A percentile compares a stretch with the other conserved stretches of the same genome.
These are phyloP conservation scores for Centropristis striata DNA, from an alignment of 2,113 vertebrate species.

Conservation along the genomic window DNA sequence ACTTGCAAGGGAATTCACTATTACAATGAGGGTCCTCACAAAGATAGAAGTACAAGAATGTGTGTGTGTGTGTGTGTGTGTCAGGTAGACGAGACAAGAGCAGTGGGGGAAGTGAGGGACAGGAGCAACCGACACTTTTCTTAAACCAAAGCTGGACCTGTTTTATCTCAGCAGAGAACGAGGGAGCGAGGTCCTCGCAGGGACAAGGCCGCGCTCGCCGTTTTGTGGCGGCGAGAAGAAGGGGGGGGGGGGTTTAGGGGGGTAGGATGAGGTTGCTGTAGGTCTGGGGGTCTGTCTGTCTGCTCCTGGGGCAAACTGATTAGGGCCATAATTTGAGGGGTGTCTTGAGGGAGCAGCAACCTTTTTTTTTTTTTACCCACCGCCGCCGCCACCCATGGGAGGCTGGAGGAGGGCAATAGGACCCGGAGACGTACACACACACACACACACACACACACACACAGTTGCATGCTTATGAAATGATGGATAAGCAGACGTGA, in stretches of 20 bases:
- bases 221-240: slow-evolving; percentile 27
- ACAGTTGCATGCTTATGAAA: slow-evolving; percentile 59
- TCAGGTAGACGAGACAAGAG: slow-evolving; percentile 60
- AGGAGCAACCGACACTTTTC: slow-evolving; percentile 70
- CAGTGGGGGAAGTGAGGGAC: slow-evolving; percentile 60
- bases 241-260: neutral
- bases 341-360: slow-evolving; percentile 69
- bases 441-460: slow-evolving; percentile 30
- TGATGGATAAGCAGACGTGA: slow-evolving; percentile 80
- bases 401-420: slow-evolving; percentile 77
- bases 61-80: slow-evolving; percentile 27
- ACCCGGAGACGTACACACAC: slow-evolving; percentile 53
- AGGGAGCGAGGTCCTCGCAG: slow-evolving; percentile 73
- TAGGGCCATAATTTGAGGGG: slow-evolving; percentile 82
- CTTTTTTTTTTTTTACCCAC: slow-evolving; percentile 14
- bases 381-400: slow-evolving; percentile 73
- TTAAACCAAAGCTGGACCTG: slow-evolving; percentile 76
- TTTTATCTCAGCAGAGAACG: slow-evolving; percentile 78
- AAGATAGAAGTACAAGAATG: too few relatives aligned
- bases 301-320: slow-evolving; percentile 81
- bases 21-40: too few relatives aligned
- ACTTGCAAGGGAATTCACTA: too few relatives aligned
- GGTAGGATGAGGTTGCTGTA: slow-evolving; percentile 67
- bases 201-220: slow-evolving; percentile 81
- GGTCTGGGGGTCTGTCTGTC: slow-evolving; percentile 67